Conservation (phyloP, 2,113 vertebrate genomes). For the Brachypteracias leptosomus region DNA sequence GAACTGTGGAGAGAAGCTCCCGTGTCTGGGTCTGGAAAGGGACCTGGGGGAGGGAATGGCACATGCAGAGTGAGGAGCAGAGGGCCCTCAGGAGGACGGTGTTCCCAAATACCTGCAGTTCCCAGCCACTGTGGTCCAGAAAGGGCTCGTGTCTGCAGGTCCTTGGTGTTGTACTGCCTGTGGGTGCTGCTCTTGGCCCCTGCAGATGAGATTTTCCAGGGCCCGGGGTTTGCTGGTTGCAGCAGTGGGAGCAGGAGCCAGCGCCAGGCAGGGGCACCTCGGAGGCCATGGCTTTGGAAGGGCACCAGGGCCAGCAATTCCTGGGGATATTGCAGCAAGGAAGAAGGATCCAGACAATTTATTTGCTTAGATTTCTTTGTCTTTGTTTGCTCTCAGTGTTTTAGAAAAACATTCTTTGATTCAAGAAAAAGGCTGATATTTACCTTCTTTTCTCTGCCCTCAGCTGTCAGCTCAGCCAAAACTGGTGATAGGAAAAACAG, state of each 20-base stretch:
- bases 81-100: neutral
- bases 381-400: neutral
- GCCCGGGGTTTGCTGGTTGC: neutral
- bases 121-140: neutral
- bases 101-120: neutral
- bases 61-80: neutral
- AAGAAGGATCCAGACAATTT: neutral
- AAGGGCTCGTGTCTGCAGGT: neutral
- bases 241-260: neutral
- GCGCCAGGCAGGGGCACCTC: accelerated
- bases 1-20: neutral
- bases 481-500: neutral
- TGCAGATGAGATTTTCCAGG: neutral
- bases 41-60: neutral
- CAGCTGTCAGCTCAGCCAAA: neutral
- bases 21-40: neutral
- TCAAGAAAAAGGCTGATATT: neutral
- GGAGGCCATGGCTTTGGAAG: neutral
- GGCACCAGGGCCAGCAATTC: neutral
- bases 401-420: neutral
- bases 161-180: neutral
- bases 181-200: neutral
- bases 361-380: too few species aligned
- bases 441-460: neutral
- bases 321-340: neutral